Evolutionary conservation across 2,888 invertebrate genomes (phyloP).

Genomic region (Erpobdella octoculata): DNA sequence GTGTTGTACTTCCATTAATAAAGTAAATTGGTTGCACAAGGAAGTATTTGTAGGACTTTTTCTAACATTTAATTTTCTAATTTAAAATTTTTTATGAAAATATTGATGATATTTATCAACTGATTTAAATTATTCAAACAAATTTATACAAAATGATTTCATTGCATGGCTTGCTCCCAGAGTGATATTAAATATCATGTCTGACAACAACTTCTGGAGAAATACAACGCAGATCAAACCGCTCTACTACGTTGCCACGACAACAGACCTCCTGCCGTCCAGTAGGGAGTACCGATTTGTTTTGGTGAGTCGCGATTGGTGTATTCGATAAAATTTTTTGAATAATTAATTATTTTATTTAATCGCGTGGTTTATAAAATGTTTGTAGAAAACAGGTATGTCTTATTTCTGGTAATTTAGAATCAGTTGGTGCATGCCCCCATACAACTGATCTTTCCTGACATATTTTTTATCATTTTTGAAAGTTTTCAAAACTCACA

Average conservation of each 20-base stretch:
- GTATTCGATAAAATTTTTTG: not conserved
- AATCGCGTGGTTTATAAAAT: not conserved
- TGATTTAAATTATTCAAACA: no score
- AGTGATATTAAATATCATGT: not conserved
- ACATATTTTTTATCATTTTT: not conserved
- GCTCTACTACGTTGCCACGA: not conserved
- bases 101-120: no score
- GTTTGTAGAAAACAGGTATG: not conserved
- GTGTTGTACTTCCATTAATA: no score
- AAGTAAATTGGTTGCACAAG: no score
- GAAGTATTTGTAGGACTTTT: no score
- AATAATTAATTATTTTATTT: not conserved
- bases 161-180: no score
- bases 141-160: no score
- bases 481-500: not conserved
- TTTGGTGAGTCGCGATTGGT: not conserved
- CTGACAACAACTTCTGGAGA: not conserved
- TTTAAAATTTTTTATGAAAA: no score
- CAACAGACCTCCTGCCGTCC: not conserved
- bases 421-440: no score
- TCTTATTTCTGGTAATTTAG: no score
- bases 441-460: no score
- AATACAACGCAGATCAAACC: not conserved
- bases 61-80: no score
- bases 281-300: not conserved